phyloP scores from a whole-genome alignment of 1,140 invertebrate genomes.

The Notospermus geniculatus region DNA sequence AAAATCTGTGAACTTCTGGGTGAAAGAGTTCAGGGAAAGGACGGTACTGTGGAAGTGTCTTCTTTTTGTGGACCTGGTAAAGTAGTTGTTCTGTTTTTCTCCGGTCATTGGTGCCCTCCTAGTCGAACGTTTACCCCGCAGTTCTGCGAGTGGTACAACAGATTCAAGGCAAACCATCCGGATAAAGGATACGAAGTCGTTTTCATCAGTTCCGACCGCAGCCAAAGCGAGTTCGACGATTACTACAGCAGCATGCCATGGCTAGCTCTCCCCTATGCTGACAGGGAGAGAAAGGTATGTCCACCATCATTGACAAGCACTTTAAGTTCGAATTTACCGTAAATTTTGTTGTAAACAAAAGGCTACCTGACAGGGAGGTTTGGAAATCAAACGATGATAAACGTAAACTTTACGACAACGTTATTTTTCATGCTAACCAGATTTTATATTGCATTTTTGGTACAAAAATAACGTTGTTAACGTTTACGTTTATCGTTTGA shows the following conservation, averaged over 20 bases:
- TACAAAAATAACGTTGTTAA: too few species aligned
- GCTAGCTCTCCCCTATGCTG: conserved; percentile 68
- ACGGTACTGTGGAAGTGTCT: not conserved
- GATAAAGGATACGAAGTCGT: conserved; percentile 63
- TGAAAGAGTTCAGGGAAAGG: not conserved
- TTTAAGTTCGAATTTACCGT: too few species aligned
- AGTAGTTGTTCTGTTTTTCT: conserved; percentile 50
- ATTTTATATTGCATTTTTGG: too few species aligned
- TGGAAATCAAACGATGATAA: too few species aligned
- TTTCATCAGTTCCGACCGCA: conserved; percentile 65
- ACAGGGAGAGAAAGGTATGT: conserved; percentile 58
- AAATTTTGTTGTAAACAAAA: too few species aligned
- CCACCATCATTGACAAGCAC: not conserved
- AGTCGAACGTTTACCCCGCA: conserved; percentile 55
- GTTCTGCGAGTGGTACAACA: conserved; percentile 35
- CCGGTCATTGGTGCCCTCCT: conserved; percentile 58
- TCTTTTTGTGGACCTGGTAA: conserved; percentile 3
- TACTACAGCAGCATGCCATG: conserved; percentile 67
- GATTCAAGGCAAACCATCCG: conserved; percentile 56
- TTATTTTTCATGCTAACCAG: too few species aligned
- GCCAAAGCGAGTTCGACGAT: conserved; percentile 62
- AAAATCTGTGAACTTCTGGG: conserved; percentile 1
- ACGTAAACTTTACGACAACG: too few species aligned
- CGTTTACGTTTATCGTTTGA: too few species aligned
- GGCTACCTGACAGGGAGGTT: too few species aligned